Conservation (phyloP, 2,888 invertebrate genomes). For the Tetrapedia diversipes region DNA sequence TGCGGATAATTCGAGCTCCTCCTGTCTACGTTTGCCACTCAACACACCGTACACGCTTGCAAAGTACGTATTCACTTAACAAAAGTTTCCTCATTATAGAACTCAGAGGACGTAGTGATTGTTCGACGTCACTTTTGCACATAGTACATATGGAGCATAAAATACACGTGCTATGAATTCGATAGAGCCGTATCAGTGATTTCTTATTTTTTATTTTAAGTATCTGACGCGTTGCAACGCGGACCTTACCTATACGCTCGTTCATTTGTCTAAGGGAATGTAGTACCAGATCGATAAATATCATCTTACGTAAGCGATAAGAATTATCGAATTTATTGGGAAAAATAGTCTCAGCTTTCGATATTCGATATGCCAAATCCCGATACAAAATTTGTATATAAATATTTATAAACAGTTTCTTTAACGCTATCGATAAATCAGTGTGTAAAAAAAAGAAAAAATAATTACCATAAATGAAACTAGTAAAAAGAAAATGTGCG, state of each 20-base stretch:
- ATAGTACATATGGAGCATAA: slow-evolving; percentile 9
- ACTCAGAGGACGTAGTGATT: slow-evolving; percentile 28
- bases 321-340: slow-evolving; percentile 6
- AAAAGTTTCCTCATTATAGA: slow-evolving; percentile 20
- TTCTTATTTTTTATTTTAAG: slow-evolving; percentile 21
- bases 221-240: slow-evolving; percentile 29
- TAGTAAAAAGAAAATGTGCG: slow-evolving; percentile 37
- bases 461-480: slow-evolving; percentile 22
- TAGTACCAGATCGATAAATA: slow-evolving; percentile 45
- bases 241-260: slow-evolving; percentile 33
- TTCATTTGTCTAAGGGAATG: slow-evolving; percentile 50
- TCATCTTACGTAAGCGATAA: slow-evolving; percentile 15
- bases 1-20: slow-evolving; percentile 43
- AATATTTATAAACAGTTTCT: slow-evolving; percentile 41
- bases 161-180: slow-evolving; percentile 29
- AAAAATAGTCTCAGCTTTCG: slow-evolving; percentile 23
- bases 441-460: slow-evolving; percentile 25
- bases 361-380: slow-evolving; percentile 39
- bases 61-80: slow-evolving; percentile 45
- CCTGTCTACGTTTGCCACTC: slow-evolving; percentile 43
- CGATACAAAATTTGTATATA: slow-evolving; percentile 56
- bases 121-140: slow-evolving; percentile 31
- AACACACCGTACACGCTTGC: slow-evolving; percentile 54
- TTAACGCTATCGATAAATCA: slow-evolving; percentile 27
- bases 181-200: slow-evolving; percentile 20